phyloP scores from a whole-genome alignment of 2,888 invertebrate genomes.

The Meteorus colon region DNA sequence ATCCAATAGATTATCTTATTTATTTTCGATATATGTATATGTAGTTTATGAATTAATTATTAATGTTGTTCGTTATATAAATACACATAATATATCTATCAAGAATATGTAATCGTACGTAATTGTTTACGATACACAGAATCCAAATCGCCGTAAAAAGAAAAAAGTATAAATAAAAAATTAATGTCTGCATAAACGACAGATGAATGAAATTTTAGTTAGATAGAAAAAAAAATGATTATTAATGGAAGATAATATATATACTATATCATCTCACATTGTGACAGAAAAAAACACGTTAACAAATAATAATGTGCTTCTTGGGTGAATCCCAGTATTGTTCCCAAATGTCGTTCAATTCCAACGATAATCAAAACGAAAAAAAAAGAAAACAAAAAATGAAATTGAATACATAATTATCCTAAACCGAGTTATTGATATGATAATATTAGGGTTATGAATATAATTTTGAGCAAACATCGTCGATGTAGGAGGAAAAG shows the following conservation, averaged over 20 bases:
- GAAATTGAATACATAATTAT: not conserved
- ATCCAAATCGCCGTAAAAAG: conserved; percentile 30
- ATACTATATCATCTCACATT: not conserved
- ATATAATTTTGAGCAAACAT: not conserved
- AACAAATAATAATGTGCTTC: not conserved
- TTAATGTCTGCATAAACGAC: not conserved
- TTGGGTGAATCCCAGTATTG: not conserved
- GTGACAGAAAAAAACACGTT: not conserved
- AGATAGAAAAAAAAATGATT: not conserved
- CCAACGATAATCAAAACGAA: not conserved
- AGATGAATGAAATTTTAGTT: conserved; percentile 21
- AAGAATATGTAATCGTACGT: conserved; percentile 15
- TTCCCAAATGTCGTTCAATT: not conserved
- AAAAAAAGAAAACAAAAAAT: not conserved
- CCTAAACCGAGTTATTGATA: not conserved
- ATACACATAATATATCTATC: conserved; percentile 39
- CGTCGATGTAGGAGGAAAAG: not conserved
- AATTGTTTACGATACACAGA: conserved; percentile 8
- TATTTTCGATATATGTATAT: conserved; percentile 66
- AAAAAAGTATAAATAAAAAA: conserved; percentile 19
- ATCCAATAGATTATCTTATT: conserved; percentile 65
- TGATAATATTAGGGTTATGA: not conserved
- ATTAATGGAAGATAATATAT: not conserved
- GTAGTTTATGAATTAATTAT: conserved; percentile 65
- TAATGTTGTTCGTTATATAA: conserved; percentile 68